phyloP scores from a whole-genome alignment of 2,797 vertebrate species.

The Cephalopachus bancanus region DNA sequence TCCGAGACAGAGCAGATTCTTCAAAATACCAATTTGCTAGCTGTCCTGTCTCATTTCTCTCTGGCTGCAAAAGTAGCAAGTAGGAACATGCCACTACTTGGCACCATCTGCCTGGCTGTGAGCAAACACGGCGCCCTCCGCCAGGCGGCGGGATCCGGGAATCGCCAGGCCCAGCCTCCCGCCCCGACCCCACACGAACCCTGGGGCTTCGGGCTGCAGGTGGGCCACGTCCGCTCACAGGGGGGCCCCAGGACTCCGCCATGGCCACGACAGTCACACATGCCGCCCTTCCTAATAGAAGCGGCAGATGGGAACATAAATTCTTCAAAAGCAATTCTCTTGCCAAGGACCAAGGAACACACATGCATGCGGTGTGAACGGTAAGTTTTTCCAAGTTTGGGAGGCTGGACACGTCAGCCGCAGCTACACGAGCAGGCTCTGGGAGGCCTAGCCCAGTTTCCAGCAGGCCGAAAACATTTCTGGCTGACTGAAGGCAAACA shows the following conservation, averaged over 20 bases:
- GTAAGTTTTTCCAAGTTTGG: slow-evolving; percentile 69
- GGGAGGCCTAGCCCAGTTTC: slow-evolving; percentile 53
- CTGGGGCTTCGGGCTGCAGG: rapidly evolving
- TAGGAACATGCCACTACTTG: slow-evolving; percentile 66
- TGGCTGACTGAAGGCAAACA: slow-evolving; percentile 20
- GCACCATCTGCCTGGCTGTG: slow-evolving; percentile 36
- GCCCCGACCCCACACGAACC: slow-evolving; percentile 28
- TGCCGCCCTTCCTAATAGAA: slow-evolving; percentile 17
- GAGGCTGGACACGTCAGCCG: slow-evolving; percentile 52
- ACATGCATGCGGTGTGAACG: slow-evolving; percentile 74
- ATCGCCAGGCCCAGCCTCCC: slow-evolving; percentile 4
- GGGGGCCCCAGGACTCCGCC: not conserved
- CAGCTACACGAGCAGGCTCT: slow-evolving; percentile 22
- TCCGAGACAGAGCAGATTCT: slow-evolving; percentile 20
- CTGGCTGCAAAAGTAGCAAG: slow-evolving; percentile 70
- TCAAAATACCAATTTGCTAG: slow-evolving; percentile 11
- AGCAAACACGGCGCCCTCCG: slow-evolving; percentile 66
- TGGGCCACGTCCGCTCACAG: not conserved
- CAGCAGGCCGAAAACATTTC: slow-evolving; percentile 10
- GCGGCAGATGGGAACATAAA: slow-evolving; percentile 69
- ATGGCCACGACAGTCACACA: slow-evolving; percentile 40
- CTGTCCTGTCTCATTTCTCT: slow-evolving; percentile 59
- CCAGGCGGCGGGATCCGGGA: slow-evolving; percentile 10
- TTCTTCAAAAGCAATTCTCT: slow-evolving; percentile 73
- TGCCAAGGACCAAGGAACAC: slow-evolving; percentile 73